These are phyloP conservation scores for Plebejus argus DNA, from an alignment of 2,888 invertebrate genomes.

Conservation along the genomic window DNA sequence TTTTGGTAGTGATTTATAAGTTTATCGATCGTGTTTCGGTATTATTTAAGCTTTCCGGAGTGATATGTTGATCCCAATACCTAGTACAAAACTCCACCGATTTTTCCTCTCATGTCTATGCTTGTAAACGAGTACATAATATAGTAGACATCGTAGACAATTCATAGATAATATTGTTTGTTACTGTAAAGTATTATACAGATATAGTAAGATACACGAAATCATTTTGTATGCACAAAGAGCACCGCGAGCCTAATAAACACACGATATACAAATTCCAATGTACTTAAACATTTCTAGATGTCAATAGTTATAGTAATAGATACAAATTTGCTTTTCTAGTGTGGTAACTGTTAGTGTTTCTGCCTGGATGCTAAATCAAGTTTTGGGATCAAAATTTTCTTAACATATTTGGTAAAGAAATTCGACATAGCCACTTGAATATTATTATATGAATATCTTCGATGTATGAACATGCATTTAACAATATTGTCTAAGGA, in stretches of 20 bases:
- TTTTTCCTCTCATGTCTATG: conserved; percentile 35
- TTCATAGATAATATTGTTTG: conserved; percentile 57
- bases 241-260: conserved; percentile 46
- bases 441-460: conserved; percentile 35
- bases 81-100: conserved; percentile 57
- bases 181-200: conserved; percentile 50
- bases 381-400: conserved; percentile 71
- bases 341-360: conserved; percentile 43
- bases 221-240: conserved; percentile 49
- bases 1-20: conserved; percentile 49
- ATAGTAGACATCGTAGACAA: conserved; percentile 54
- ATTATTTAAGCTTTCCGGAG: conserved; percentile 39
- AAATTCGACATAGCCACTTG: conserved; percentile 48
- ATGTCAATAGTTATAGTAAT: conserved; percentile 63
- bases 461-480: neutral
- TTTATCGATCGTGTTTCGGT: conserved; percentile 45
- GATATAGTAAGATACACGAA: conserved; percentile 45
- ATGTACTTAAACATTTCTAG: conserved; percentile 71
- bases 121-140: conserved; percentile 30
- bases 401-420: conserved; percentile 49
- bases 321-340: conserved; percentile 53
- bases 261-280: conserved; percentile 48
- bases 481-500: conserved; percentile 33
- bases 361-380: conserved; percentile 38
- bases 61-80: conserved; percentile 68